These are phyloP conservation scores for Platorchestia sp. DNA, from an alignment of 1,140 invertebrate species.

Conservation along the genomic window DNA sequence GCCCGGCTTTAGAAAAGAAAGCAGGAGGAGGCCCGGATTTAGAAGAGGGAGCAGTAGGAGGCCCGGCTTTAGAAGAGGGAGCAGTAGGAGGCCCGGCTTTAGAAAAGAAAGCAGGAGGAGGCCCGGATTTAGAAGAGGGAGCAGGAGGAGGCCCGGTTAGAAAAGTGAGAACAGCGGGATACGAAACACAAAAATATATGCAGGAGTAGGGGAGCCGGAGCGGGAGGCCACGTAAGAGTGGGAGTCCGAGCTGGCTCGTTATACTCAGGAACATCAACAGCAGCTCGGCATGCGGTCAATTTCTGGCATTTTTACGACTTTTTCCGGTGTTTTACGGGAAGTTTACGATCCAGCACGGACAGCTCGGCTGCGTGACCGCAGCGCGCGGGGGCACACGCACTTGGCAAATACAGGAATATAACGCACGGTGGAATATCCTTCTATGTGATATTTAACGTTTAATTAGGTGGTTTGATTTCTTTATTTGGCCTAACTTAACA, in stretches of 20 bases:
- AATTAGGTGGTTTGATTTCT: neutral
- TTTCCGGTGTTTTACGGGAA: neutral
- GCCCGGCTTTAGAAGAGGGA: no score
- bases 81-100: no score
- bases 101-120: no score
- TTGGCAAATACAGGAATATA: neutral
- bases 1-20: no score
- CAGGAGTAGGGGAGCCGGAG: no score
- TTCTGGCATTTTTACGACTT: slow-evolving; percentile 8
- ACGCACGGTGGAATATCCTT: neutral
- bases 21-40: no score
- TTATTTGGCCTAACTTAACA: neutral
- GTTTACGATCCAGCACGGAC: neutral
- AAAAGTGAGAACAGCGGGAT: no score
- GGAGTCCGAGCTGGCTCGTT: neutral
- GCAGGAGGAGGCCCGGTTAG: no score
- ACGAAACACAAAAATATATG: no score
- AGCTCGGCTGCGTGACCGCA: neutral
- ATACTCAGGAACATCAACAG: neutral
- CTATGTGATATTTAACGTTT: neutral
- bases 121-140: no score
- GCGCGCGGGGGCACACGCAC: neutral
- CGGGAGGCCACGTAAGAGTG: no score
- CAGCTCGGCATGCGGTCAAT: neutral
- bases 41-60: no score